Base-by-base conservation (phyloP, 2,113 vertebrate species). In the Mionectes macconnelli region DNA sequence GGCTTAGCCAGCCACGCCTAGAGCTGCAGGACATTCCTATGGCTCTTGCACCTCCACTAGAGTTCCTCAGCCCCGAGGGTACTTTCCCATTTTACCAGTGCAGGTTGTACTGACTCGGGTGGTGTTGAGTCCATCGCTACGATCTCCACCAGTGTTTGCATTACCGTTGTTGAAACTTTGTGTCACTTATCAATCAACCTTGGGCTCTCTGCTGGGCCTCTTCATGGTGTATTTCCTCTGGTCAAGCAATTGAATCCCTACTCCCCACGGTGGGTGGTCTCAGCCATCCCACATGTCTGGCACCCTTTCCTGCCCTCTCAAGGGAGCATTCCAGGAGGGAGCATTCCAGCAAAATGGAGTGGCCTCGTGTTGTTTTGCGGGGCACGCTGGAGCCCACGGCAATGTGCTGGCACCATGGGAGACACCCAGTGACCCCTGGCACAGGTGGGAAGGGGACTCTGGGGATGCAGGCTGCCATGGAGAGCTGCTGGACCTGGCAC, bases 381-480 rank as follows among this genome's bases (percentile, higher is more conserved):
- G 57, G 35, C 2, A 4, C 23, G 24, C 40, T 89, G 59, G 59
- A 87, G 68, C 63, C 64, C 24, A 5, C 2, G 2, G 50, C 45
- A 53, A 50, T 0, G 0, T 2, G 3, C 33, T 5, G 4, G 42
- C 39, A 68, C 52, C 2, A 1, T 5, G 18, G 18, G 55, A 84
- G 50, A 50, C 42, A 73, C 37, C 60, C 4, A 2, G 47, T 3
- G 7, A 92, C 24, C 52, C 59, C 50, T 81, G 45, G 28, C 72
- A 40, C 19, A 1, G 6, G 30, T 57, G 42, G 52, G 42, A 85
- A 66, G 33, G 63, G 30, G 68, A 44, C 17, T 73, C 50, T 57
- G 39, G 59, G 31, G 60, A 37, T 72, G 67, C 27, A 39, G 37
- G 12, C 25, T 63, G 69, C 67, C n/a, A 28, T 6, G 35, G 28